phyloP scores from a whole-genome alignment of 2,797 vertebrate genomes.

The Myotis vivesi region DNA sequence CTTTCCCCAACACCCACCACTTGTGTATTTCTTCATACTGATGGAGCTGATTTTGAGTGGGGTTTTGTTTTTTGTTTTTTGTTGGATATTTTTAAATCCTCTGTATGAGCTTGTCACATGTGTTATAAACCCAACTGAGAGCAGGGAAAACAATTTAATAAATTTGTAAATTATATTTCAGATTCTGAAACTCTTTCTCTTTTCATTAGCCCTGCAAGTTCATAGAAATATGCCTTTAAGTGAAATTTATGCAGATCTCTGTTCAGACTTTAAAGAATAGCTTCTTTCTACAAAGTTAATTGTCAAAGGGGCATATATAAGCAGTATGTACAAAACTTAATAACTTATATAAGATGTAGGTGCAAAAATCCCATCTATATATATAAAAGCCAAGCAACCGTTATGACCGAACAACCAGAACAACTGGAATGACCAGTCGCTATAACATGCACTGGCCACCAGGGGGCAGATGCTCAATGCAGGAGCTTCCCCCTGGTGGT shows the following conservation, averaged over 20 bases:
- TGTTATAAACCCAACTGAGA: background rate
- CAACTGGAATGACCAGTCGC: no score
- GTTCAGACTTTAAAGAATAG: background rate
- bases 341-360: background rate
- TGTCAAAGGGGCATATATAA: background rate
- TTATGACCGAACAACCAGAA: no score
- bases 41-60: background rate
- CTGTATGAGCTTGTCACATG: background rate
- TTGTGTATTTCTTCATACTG: background rate
- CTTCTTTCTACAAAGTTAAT: constrained; percentile 28
- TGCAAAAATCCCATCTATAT: background rate
- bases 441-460: no score
- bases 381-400: no score
- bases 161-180: background rate
- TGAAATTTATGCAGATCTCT: background rate
- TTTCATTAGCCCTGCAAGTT: background rate
- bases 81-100: background rate
- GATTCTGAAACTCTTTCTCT: background rate
- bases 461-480: no score
- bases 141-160: background rate
- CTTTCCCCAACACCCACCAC: background rate
- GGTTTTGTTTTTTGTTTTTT: background rate
- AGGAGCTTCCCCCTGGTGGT: no score
- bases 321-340: background rate
- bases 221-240: background rate